These are phyloP conservation scores for Tinea trinotella DNA, from an alignment of 2,888 invertebrate species.

Conservation along the genomic window DNA sequence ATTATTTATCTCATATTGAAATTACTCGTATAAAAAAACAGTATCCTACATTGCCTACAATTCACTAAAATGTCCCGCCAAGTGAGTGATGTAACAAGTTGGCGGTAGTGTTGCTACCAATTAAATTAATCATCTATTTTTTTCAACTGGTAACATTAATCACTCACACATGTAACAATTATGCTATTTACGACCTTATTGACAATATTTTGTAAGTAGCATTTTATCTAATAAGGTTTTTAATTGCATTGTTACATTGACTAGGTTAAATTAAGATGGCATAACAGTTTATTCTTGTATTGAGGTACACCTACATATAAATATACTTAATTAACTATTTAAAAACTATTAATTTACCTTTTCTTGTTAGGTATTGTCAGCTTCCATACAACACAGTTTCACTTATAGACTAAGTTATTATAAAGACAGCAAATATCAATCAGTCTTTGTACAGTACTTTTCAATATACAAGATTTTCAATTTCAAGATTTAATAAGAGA, in stretches of 20 bases:
- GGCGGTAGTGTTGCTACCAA: too few relatives aligned
- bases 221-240: background rate
- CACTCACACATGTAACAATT: background rate
- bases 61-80: background rate
- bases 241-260: background rate
- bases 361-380: constrained; percentile 16
- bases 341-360: background rate
- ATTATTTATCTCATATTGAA: background rate
- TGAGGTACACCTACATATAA: background rate
- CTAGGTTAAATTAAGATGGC: background rate
- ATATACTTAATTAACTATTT: constrained; percentile 5
- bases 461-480: background rate
- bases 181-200: background rate
- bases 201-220: background rate
- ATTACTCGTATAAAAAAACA: background rate
- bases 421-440: background rate
- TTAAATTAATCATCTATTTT: background rate
- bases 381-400: constrained; percentile 12
- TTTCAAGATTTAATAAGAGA: too few relatives aligned
- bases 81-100: too few relatives aligned
- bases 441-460: constrained; percentile 6
- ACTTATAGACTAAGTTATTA: background rate
- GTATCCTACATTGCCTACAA: background rate
- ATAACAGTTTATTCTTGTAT: background rate
- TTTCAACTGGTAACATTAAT: background rate